phyloP scores from a whole-genome alignment of 2,888 invertebrate genomes.

The Leptura quadrifasciata region DNA sequence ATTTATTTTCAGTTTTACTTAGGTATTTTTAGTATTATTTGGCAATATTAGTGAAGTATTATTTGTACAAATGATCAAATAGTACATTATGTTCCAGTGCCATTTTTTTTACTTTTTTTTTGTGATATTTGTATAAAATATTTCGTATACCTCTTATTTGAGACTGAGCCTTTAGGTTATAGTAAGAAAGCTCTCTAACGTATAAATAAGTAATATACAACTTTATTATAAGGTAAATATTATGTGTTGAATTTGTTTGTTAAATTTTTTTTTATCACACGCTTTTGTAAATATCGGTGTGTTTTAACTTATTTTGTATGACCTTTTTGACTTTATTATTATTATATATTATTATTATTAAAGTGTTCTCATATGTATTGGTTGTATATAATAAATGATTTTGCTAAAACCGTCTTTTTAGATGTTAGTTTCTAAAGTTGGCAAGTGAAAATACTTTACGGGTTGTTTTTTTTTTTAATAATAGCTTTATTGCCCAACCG shows the following conservation, averaged over 20 bases:
- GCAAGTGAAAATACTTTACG: too few species aligned
- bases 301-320: not conserved
- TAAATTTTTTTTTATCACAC: not conserved
- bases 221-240: not conserved
- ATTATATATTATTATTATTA: not conserved
- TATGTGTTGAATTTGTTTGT: not conserved
- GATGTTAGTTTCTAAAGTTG: too few species aligned
- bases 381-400: not conserved
- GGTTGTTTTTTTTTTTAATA: too few species aligned
- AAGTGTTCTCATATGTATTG: not conserved
- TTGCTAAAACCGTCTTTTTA: not conserved
- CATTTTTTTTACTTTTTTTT: constrained; percentile 15
- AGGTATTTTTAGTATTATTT: not conserved
- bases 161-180: constrained; percentile 8
- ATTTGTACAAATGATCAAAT: not conserved
- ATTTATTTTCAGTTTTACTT: not conserved
- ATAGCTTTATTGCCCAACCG: too few species aligned
- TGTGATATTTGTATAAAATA: not conserved
- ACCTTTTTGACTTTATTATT: not conserved
- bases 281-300: not conserved
- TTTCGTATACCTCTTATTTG: constrained; percentile 9
- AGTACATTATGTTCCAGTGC: not conserved
- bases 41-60: not conserved
- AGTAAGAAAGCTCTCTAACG: not conserved
- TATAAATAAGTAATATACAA: not conserved